Percentiles rank a stretch among this genome's conserved stretches.
phyloP scores from a whole-genome alignment of 2,113 vertebrate species.

The Hypomesus transpacificus region DNA sequence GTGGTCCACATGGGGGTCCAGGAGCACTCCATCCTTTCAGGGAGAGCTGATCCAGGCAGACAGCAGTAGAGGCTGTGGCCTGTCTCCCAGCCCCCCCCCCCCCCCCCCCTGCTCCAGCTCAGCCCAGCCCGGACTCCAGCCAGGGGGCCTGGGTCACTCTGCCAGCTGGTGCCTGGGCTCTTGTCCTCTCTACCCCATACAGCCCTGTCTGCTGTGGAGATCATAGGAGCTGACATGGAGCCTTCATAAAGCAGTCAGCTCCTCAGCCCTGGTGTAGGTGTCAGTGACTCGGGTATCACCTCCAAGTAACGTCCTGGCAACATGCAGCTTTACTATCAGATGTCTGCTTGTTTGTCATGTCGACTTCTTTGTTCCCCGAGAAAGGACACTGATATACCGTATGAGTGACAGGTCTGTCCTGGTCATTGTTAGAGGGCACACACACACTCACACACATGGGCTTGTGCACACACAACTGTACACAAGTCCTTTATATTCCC shows the following conservation, averaged over 20 bases:
- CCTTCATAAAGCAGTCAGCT: conserved; percentile 54
- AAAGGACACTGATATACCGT: conserved; percentile 64
- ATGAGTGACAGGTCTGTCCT: conserved; percentile 64
- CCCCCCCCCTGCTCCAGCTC: conserved; percentile 15
- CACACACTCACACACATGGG: not conserved
- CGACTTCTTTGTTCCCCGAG: conserved; percentile 47
- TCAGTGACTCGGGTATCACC: conserved; percentile 54
- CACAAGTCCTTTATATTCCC: too few species aligned
- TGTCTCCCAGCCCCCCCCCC: conserved; percentile 49
- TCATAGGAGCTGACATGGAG: conserved; percentile 58
- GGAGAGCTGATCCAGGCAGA: conserved; percentile 65
- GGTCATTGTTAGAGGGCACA: conserved; percentile 14
- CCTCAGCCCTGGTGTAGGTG: conserved; percentile 52
- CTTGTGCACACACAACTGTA: too few species aligned
- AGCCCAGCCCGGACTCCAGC: conserved; percentile 53
- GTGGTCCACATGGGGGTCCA: conserved; percentile 53
- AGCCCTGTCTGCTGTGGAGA: conserved; percentile 54
- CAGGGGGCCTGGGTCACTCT: conserved; percentile 64
- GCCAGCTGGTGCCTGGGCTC: conserved; percentile 66
- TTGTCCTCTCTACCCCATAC: conserved; percentile 46
- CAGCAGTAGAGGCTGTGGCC: conserved; percentile 49
- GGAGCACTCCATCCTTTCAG: conserved; percentile 50
- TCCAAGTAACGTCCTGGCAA: conserved; percentile 11
- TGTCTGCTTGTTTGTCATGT: conserved; percentile 57
- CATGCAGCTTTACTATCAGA: too few species aligned